A percentile compares a stretch with the other conserved stretches of the same genome.
Evolutionary conservation across 1,140 invertebrate genomes (phyloP).

Genomic region (Trissolcus basalis): DNA sequence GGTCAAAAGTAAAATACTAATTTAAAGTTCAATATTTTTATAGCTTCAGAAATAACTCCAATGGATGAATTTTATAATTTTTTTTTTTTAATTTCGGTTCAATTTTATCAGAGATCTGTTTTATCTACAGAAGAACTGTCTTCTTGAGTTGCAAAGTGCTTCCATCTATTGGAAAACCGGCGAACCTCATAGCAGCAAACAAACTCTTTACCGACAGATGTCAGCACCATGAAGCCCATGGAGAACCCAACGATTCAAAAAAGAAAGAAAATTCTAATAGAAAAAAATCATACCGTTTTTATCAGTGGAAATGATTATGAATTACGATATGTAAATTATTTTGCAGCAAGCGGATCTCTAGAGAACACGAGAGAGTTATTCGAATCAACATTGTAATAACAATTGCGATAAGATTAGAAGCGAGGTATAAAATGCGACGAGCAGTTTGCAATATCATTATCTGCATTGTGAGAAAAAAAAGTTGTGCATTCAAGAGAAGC

Average conservation of each 20-base stretch:
- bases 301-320: too few relatives aligned
- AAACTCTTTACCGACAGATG: slow-evolving; percentile 15
- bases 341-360: too few relatives aligned
- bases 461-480: slow-evolving; percentile 1
- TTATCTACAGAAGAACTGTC: slow-evolving; percentile 6
- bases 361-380: not conserved
- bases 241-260: not conserved
- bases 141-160: not conserved
- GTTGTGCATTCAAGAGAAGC: not conserved
- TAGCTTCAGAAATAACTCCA: too few relatives aligned
- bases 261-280: not conserved
- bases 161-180: slow-evolving; percentile 8
- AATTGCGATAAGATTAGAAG: slow-evolving; percentile 43
- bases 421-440: slow-evolving; percentile 7
- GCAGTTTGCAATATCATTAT: slow-evolving; percentile 26
- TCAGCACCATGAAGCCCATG: slow-evolving; percentile 2
- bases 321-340: too few relatives aligned
- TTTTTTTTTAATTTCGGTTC: not conserved
- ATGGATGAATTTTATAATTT: too few relatives aligned
- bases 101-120: slow-evolving; percentile 13
- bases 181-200: not conserved
- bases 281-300: not conserved
- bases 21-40: too few relatives aligned
- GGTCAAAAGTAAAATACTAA: too few relatives aligned
- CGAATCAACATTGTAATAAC: slow-evolving; percentile 9